phyloP scores from a whole-genome alignment of 2,113 vertebrate genomes.

The Tychaedon coryphoeus region DNA sequence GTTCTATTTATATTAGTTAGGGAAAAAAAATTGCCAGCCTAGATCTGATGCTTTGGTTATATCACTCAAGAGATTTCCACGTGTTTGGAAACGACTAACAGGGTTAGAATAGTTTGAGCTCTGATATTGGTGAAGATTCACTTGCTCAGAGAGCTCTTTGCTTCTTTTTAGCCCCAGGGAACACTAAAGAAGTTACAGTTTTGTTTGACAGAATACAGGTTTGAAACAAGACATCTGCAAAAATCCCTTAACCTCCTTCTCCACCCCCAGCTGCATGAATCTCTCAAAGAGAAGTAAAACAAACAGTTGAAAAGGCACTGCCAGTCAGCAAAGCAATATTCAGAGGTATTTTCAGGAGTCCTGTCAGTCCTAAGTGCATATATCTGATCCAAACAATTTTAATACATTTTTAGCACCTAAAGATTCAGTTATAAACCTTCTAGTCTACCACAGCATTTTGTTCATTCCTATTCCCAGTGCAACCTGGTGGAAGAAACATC shows the following conservation, averaged over 20 bases:
- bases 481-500: not conserved
- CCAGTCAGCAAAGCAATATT: not conserved
- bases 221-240: constrained; percentile 17
- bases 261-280: not conserved
- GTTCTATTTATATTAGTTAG: not conserved
- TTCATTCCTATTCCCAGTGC: not conserved
- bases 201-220: not conserved
- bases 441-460: not conserved
- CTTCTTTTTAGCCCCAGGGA: not conserved
- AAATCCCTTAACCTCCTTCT: not conserved
- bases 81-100: not conserved
- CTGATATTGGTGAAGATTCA: not conserved
- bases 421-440: not conserved
- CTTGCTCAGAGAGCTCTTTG: not conserved
- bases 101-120: not conserved
- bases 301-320: not conserved
- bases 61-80: not conserved
- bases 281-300: not conserved
- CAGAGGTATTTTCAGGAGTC: not conserved
- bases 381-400: not conserved
- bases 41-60: not conserved
- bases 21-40: not conserved
- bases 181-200: not conserved
- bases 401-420: not conserved
- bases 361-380: not conserved